A percentile compares a stretch with the other conserved stretches of the same genome.
phyloP scores from a whole-genome alignment of 2,888 invertebrate species.

The Bedellia somnulentella region DNA sequence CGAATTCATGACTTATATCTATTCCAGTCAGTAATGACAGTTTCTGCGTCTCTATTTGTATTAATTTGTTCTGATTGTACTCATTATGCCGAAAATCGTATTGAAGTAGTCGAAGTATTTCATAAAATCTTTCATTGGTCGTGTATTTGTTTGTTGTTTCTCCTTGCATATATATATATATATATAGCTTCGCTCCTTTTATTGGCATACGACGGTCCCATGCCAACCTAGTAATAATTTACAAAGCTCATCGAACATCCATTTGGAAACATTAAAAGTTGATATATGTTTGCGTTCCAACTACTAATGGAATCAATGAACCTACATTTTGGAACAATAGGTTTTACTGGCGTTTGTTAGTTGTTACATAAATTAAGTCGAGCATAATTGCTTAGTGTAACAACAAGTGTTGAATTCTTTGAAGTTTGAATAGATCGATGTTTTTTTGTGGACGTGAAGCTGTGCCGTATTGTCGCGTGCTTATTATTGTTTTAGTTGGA shows the following conservation, averaged over 20 bases:
- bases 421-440: not conserved
- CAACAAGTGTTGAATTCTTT: conserved; percentile 13
- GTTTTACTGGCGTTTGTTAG: not conserved
- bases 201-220: too few relatives aligned
- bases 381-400: conserved; percentile 18
- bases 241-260: not conserved
- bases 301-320: conserved; percentile 2
- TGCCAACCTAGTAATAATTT: conserved; percentile 4
- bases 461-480: not conserved
- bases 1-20: too few relatives aligned
- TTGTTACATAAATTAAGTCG: conserved; percentile 24
- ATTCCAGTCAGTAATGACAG: too few relatives aligned
- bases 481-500: too few relatives aligned
- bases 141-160: too few relatives aligned
- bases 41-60: too few relatives aligned
- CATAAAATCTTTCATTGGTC: too few relatives aligned
- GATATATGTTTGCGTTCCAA: not conserved
- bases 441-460: not conserved
- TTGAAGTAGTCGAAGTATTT: too few relatives aligned
- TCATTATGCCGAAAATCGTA: too few relatives aligned
- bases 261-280: conserved; percentile 2
- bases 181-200: too few relatives aligned
- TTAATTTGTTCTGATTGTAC: too few relatives aligned
- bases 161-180: too few relatives aligned
- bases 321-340: not conserved